Evolutionary conservation across 2,113 vertebrate genomes (phyloP), one percentile per base, ranked within the genome.

Genomic region (Chaetops frenatus): DNA sequence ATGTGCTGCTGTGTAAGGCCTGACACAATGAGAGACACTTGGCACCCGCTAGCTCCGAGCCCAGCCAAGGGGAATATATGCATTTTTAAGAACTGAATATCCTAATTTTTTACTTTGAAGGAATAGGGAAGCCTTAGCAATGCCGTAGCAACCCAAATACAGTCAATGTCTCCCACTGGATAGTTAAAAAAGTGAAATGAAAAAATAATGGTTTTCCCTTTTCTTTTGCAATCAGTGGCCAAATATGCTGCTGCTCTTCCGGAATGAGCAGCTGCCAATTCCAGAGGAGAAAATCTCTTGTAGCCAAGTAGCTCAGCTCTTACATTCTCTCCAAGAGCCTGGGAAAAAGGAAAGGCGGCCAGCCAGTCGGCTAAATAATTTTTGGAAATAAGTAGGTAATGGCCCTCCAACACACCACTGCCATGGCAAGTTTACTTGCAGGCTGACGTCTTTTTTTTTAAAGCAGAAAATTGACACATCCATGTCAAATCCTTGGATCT

Each of bases 151-250:
- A 96, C 29, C 81, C 95, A 31, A 85, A 95, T 19, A 89, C 44
- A 96, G 96, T 94, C 97, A 92, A 90, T 77, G 74, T 92, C 92
- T 97, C 97, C 96, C 96, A 91, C 97, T 95, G 97, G 97, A 97
- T 92, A 96, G 87, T 73, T 79, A 96, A 97, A 96, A 93, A 94
- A 96, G 77, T 11, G 10, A 96, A 98, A 98, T 88, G 96, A 97
- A 96, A 97, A 97, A 97, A 96, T 94, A 97, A 98, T 94, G 96
- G 89, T 97, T 98, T 97, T 97, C 91, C 89, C 94, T 97, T 95
- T 96, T 56, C 95, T 95, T 96, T 83, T 93, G 92, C 94, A 93
- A 94, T 83, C 93, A 45, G 91, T 93, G 96, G 95, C 96, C 90
- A 96, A 95, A 89, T 84, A 87, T 80, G 92, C 72, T 93, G 86